Base-by-base conservation (phyloP, 2,113 vertebrate species). In the Oreochromis tanganicae region DNA sequence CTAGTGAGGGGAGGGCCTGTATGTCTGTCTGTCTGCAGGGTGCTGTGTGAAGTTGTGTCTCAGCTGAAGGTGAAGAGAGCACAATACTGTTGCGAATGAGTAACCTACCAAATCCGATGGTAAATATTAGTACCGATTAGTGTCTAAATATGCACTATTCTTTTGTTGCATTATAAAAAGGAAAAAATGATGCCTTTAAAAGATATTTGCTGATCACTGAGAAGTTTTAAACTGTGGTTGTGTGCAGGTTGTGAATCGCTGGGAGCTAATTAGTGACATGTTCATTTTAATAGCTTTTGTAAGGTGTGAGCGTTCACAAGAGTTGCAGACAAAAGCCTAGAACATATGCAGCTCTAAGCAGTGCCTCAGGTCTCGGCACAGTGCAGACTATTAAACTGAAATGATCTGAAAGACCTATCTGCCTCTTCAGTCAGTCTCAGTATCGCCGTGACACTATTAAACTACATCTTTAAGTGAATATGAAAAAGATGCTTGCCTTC, bases 261-360 rank as follows among this genome's bases (percentile, higher is more conserved):
- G 38, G 17, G 38, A 87, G 63, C n/a, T 79, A 78, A 87, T 89
- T 87, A 83, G 55, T 85, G 81, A 87, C 86, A 85, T 41, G 56
- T 81, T 84, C 29, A 68, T 83, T 90, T 87, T 52, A 88, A 63
- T 29, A 50, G 46, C 29, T 85, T 88, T 87, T 19, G 78, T 88
- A 54, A 88, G 85, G 93, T 91, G 91, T 68, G 85, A 88, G 16
- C 81, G 78, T 85, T 90, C 87, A 83, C 63, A 79, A 63, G 38
- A 61, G 24, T 73, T 87, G 85, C 54, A 89, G 83, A 79, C 79
- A 85, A 84, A 80, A 87, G 81, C 27, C 9, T 21, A 43, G 66
- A 90, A 73, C 75, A 87, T 81, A 83, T 85, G 57, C 84, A 78
- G 80, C 81, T 83, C 48, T 83, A 63, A 91, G 84, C 84, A 56